Evolutionary conservation across 2,113 vertebrate species (phyloP).

Genomic region (Archocentrus centrarchus): DNA sequence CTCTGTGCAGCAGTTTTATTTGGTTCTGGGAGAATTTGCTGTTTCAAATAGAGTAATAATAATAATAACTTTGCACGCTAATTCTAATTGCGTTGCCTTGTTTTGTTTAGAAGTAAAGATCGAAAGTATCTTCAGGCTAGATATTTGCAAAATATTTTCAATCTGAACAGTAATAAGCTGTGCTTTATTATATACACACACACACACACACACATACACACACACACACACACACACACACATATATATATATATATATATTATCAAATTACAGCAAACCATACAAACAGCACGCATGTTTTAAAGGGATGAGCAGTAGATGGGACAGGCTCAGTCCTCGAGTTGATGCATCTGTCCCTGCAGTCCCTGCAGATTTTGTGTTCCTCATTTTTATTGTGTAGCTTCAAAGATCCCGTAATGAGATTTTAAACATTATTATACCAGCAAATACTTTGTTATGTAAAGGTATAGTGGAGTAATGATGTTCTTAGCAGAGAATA

Average conservation of each 20-base stretch:
- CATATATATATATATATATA: neutral
- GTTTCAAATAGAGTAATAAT: neutral
- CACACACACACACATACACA: no score
- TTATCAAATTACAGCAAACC: neutral
- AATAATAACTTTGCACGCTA: neutral
- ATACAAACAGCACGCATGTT: neutral
- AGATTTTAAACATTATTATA: neutral
- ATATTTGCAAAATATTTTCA: neutral
- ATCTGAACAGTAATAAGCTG: no score
- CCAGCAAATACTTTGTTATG: constrained; percentile 4
- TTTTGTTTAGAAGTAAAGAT: neutral
- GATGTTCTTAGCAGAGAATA: neutral
- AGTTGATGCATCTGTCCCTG: neutral
- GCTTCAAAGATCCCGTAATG: neutral
- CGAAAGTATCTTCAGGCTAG: neutral
- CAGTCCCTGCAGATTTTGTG: neutral
- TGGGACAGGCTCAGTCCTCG: neutral
- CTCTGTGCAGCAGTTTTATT: neutral
- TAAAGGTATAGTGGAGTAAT: neutral
- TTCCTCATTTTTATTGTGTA: neutral
- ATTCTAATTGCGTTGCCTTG: neutral
- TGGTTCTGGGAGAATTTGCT: neutral
- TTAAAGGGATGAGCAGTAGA: neutral
- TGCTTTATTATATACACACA: no score
- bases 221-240: no score